Evolutionary conservation across 2,113 vertebrate genomes (phyloP), one percentile per base, ranked within the genome.

Genomic region (Chaetodon auriga): DNA sequence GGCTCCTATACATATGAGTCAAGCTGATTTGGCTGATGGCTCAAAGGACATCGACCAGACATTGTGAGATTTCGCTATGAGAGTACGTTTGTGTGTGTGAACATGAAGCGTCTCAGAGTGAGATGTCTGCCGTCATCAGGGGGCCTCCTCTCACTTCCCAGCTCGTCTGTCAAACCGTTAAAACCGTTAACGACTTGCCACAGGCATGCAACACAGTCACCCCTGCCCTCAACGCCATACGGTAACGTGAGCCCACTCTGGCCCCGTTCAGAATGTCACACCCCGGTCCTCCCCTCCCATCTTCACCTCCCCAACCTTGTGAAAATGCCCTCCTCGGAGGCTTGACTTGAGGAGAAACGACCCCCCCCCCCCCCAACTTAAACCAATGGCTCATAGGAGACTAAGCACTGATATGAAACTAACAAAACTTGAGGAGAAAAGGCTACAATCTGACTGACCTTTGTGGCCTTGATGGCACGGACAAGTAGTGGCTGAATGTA

Each of bases 101-200:
- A 13, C 18, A 30, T 43, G 48, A 70, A 71, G 78, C 38, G 4
- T 76, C 55, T 55, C 53, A 73, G 80, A 94, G 90, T 90, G 87
- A 93, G 90, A 92, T 87, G 86, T 93, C 89, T 85, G 86, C 88
- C 87, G 2, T 92, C 92, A 83, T 85, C 68, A 6, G 69, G 82
- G 83, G 82, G 70, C 73, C 78, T 80, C 74, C 80, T 91, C 87
- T 83, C 86, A 88, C 90, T 86, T 90, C 79, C 87, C 86, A 63
- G 85, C 92, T 93, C 82, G 54, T 91, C 91, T 94, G 91, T 94
- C 94, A 94, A 89, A 73, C 83, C 71, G 74, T 94, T 94, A 94
- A 94, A 94, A 89, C 88, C 85, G 81, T 95, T 94, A 95, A 93
- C 83, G 85, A 90, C 90, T 91, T 84, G 85, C 90, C 89, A 84